Base-by-base conservation (phyloP, 2,888 invertebrate genomes). In the Leptinotarsa peninsularis region DNA sequence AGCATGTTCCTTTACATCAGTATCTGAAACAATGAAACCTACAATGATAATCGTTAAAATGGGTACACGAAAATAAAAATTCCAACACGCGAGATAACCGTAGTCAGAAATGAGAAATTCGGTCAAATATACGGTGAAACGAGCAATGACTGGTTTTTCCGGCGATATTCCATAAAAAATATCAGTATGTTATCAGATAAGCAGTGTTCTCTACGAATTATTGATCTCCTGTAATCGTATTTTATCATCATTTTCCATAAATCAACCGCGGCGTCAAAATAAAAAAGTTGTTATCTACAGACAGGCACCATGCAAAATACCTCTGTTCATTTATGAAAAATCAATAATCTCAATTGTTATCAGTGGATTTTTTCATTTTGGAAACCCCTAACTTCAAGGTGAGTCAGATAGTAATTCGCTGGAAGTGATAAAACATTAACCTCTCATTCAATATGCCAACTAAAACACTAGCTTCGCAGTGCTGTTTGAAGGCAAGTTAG, bases 111-210 rank as follows among this genome's bases (percentile, higher is more conserved):
- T 33, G 13, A 43, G 4, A 63, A 33, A n/a, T 23, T 23, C 21
- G 18, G 13, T 13, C 14, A 23, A 58, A 58, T 58, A 58, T 1
- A 23, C 23, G 23, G 14, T 58, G 58, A 23, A 21, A 23, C 58
- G 23, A 14, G 58, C 18, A 58, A 10, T 23, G 13, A 58, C 21
- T 43, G 63, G 63, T 63, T 63, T 63, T 63, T 63, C 63, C 63
- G 43, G 33, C 15, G 33, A 63, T 63, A 43, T 13, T 43, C 43
- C 43, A 43, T 10, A 10, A 15, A 27, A 18, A 21, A 14, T 63
- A 63, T 63, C 18, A 5, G 10, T 14, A 63, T 13, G 43, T 33
- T 33, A 15, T 60, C 60, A 54, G 18, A 43, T 13, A 43, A 43
- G 43, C 10, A 10, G 10, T 43, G 3, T 43, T 43, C 1, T 43